phyloP scores from a whole-genome alignment of 1,140 invertebrate species.

The Meloidogyne hapla region DNA sequence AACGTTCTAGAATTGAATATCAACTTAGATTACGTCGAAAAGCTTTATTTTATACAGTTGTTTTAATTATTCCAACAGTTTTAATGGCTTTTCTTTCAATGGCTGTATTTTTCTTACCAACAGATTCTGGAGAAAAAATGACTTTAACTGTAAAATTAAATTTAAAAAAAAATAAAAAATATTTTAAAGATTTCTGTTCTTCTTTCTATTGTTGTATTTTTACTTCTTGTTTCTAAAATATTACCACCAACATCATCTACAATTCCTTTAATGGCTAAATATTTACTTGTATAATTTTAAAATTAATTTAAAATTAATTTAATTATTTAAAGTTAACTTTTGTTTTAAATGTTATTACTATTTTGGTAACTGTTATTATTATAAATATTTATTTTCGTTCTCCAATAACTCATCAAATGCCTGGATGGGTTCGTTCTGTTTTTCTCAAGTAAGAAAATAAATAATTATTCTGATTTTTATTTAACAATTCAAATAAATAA shows the following conservation, averaged over 20 bases:
- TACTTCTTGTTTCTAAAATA: slow-evolving; percentile 94
- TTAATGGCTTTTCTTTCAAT: slow-evolving; percentile 93
- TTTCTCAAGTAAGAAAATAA: slow-evolving; percentile 73
- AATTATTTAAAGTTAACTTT: slow-evolving; percentile 82
- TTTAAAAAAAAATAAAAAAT: slow-evolving; percentile 75
- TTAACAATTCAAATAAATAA: too few species aligned
- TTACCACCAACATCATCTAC: slow-evolving; percentile 91
- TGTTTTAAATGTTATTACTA: slow-evolving; percentile 37
- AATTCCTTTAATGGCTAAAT: slow-evolving; percentile 92
- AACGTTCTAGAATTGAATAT: slow-evolving; percentile 62
- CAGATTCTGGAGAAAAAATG: slow-evolving; percentile 76
- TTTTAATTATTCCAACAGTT: slow-evolving; percentile 33
- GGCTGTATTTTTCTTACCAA: slow-evolving; percentile 91
- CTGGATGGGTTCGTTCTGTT: slow-evolving; percentile 84
- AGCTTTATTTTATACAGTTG: slow-evolving; percentile 26
- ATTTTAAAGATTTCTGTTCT: slow-evolving; percentile 72
- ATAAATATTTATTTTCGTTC: slow-evolving; percentile 98
- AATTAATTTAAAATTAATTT: neutral
- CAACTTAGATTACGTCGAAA: slow-evolving; percentile 22
- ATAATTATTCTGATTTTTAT: neutral
- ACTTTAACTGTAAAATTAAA: slow-evolving; percentile 92
- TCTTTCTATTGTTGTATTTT: slow-evolving; percentile 95
- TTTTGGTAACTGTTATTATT: slow-evolving; percentile 83
- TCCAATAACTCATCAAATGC: slow-evolving; percentile 83
- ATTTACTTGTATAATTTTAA: slow-evolving; percentile 94